Evolutionary conservation across 2,113 vertebrate species (phyloP), one percentile per base, ranked within the genome.

Genomic region (Rafetus swinhoei): DNA sequence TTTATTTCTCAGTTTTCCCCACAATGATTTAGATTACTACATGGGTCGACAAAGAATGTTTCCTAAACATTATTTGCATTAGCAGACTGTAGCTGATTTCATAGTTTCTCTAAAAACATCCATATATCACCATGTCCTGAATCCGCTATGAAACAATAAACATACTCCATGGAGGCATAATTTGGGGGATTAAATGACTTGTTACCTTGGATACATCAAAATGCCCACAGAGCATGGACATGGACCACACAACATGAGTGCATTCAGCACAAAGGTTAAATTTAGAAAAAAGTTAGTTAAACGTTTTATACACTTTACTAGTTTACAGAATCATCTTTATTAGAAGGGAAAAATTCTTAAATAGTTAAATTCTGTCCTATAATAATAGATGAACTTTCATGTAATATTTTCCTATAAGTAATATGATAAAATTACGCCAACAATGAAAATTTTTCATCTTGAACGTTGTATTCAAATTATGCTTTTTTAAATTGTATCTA

Each of bases 101-200:
- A 88, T 1, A 0, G 8, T 25, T 6, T 79, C 62, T 4, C 15
- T 45, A 72, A 45, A 45, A 45, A 69, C 1, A 45, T 45, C 84
- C 56, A n/a, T 32, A 9, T 62, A 45, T 86, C 81, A 80, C 25
- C 10, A 45, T 9, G 3, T 60, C 84, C 39, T 77, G 53, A 3
- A 76, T 45, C n/a, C 86, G 35, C 39, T 82, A 57, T 25, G 50
- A 92, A 93, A 93, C 10, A 82, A 86, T 6, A 84, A 79, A 85
- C 74, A 54, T 1, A 92, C 82, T 86, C 59, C 77, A 39, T 24
- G 25, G 45, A 84, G 4, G 18, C 16, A 18, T 72, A 27, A 86
- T 54, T 52, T 80, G 12, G 7, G 15, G 53, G 39, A 24, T 19
- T 39, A 72, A 85, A 27, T 53, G 60, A 29, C 77, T 74, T 77